Percentiles rank a stretch among this genome's conserved stretches.
Evolutionary conservation across 2,113 vertebrate genomes (phyloP).

Genomic region (Psophia crepitans): DNA sequence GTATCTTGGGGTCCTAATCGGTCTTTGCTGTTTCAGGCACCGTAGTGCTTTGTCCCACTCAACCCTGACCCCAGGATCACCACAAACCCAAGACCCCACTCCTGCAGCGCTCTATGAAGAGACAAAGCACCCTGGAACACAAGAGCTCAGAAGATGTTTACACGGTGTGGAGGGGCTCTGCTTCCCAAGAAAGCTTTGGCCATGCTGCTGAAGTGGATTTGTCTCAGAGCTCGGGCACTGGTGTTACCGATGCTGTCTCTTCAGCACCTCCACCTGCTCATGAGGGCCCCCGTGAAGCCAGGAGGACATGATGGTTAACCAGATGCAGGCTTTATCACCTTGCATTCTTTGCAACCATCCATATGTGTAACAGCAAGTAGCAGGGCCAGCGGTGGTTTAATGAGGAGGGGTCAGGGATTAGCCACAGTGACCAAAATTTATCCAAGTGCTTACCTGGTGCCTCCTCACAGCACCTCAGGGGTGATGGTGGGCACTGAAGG

Average conservation of each 20-base stretch:
- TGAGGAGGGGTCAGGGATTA: not conserved
- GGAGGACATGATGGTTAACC: not conserved
- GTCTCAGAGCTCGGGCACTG: accelerated
- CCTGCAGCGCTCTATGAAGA: not conserved
- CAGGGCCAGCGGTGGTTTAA: not conserved
- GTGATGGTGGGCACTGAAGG: accelerated
- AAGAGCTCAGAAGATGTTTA: not conserved
- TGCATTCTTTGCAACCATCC: not conserved
- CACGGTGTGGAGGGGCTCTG: accelerated
- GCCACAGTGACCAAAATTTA: not conserved
- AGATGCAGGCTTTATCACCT: not conserved
- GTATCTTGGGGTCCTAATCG: accelerated
- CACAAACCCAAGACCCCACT: accelerated
- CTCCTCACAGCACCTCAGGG: accelerated
- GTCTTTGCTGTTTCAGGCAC: not conserved
- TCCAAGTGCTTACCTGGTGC: not conserved
- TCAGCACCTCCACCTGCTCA: not conserved
- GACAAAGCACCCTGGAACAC: not conserved
- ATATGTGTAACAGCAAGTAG: accelerated
- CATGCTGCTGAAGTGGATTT: accelerated
- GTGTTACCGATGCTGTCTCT: accelerated
- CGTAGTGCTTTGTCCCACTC: not conserved
- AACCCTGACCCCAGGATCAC: accelerated
- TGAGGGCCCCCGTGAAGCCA: not conserved
- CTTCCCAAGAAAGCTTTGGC: not conserved